Conservation (phyloP, 2,888 invertebrate genomes). For the Ectemnius cavifrons region DNA sequence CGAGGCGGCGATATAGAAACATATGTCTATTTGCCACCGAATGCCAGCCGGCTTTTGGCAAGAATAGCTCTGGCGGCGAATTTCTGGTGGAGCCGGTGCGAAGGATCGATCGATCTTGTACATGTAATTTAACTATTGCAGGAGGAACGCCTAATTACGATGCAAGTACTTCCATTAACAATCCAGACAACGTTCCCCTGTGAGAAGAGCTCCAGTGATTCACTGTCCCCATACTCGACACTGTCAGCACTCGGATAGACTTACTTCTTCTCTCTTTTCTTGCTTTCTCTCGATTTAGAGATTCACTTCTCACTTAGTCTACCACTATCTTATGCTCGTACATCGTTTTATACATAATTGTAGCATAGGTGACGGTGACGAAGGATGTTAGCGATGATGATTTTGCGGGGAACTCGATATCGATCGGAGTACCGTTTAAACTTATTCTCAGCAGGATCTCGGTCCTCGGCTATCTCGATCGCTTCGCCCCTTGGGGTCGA, state of each 20-base stretch:
- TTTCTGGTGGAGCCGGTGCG: no score
- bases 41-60: no score
- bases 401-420: constrained; percentile 22
- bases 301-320: constrained; percentile 59
- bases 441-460: no score
- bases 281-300: no score
- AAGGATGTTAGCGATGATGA: constrained; percentile 22
- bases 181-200: no score
- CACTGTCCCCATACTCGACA: no score
- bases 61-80: no score
- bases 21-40: not conserved
- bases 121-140: no score
- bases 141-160: no score
- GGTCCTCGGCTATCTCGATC: constrained; percentile 1
- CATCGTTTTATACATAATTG: constrained; percentile 63
- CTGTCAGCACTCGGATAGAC: constrained; percentile 35
- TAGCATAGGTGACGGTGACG: constrained; percentile 51
- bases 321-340: constrained; percentile 64
- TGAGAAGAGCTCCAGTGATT: no score
- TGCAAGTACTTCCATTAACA: no score
- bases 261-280: not conserved
- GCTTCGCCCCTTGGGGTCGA: not conserved
- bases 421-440: constrained; percentile 7
- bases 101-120: no score
- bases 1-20: not conserved